Evolutionary conservation across 2,888 invertebrate species (phyloP).

Genomic region (Pseudanteris insignis): DNA sequence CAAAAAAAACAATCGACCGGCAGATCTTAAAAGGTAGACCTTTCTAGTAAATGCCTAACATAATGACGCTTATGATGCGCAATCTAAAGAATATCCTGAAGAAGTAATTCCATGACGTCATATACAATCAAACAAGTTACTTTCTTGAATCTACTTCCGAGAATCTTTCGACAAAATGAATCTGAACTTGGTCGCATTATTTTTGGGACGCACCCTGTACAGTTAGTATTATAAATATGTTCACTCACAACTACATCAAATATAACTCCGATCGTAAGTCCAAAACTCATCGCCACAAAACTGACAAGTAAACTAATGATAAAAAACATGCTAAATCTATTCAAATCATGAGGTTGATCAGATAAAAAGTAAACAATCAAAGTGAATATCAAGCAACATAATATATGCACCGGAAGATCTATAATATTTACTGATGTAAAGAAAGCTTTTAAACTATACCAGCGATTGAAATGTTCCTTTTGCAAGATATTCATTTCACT

Average conservation of each 20-base stretch:
- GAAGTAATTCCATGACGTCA: too few relatives aligned
- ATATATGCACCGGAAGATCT: conserved; percentile 81
- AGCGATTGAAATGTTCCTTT: conserved; percentile 88
- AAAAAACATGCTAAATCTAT: conserved; percentile 86
- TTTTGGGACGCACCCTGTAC: too few relatives aligned
- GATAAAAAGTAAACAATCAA: conserved; percentile 88
- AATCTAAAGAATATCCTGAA: too few relatives aligned
- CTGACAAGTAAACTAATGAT: conserved; percentile 82
- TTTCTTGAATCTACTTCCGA: too few relatives aligned
- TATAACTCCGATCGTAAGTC: conserved; percentile 89
- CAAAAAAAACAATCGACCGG: too few relatives aligned
- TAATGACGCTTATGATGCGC: too few relatives aligned
- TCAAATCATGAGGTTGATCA: conserved; percentile 82
- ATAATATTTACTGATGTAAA: conserved; percentile 80
- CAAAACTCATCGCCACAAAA: conserved; percentile 91
- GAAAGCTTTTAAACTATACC: conserved; percentile 87
- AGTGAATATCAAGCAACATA: conserved; percentile 77
- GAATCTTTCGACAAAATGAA: too few relatives aligned
- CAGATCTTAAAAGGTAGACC: too few relatives aligned
- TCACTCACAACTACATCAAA: conserved; percentile 84
- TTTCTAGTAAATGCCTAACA: too few relatives aligned
- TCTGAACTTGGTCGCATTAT: too few relatives aligned
- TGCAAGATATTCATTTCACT: conserved; percentile 82
- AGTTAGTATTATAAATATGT: too few relatives aligned
- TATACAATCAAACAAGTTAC: too few relatives aligned